Evolutionary conservation across 53 echinoderm and acorn worm species (phyloP), one percentile per base, ranked within the genome.

Genomic region (Henricia sp.): DNA sequence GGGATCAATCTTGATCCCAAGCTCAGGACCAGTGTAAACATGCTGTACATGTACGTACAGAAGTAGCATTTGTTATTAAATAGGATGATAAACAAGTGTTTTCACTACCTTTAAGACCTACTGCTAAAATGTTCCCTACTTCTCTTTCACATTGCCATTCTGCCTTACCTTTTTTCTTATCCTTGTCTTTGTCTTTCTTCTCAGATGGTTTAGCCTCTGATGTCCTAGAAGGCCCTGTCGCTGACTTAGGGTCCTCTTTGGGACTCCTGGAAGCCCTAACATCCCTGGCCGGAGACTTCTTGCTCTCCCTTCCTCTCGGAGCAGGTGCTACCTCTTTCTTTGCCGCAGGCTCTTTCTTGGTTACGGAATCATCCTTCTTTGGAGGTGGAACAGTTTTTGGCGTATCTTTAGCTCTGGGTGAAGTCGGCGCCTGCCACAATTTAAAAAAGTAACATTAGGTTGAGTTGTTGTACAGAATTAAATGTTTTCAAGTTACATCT

Each of bases 361-460:
- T 62, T 2, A 19, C 26, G n/a, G 55, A 37, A 23, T 32, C 84
- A 6, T 87, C 88, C 77, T 68, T 72, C 42, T 48, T 77, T 6
- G 82, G 40, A 1, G 90, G 55, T 3, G 53, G 62, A 32, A 57
- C 41, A 5, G 44, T 42, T 21, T 68, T 66, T 19, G 30, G 52
- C n/a, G 63, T 58, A 37, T 92, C 88, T 63, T 89, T 94, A 20
- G 64, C 71, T 41, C 88, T 53, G 3, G 94, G 94, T 50, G 94
- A 94, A n/a, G 67, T 37, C 28, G 92, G 92, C 13, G 71, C 55
- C 90, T 90, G 19, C 52, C n/a, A n/a, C n/a, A n/a, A n/a, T n/a
- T n/a, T n/a, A n/a, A n/a, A n/a, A n/a, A n/a, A n/a, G 33, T 1
- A 20, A 23, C 6, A 37, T 68, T 0, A 44, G 44, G 13, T 13